These are phyloP conservation scores for Acheta domesticus DNA, from an alignment of 2,888 invertebrate genomes.

Conservation along the genomic window DNA sequence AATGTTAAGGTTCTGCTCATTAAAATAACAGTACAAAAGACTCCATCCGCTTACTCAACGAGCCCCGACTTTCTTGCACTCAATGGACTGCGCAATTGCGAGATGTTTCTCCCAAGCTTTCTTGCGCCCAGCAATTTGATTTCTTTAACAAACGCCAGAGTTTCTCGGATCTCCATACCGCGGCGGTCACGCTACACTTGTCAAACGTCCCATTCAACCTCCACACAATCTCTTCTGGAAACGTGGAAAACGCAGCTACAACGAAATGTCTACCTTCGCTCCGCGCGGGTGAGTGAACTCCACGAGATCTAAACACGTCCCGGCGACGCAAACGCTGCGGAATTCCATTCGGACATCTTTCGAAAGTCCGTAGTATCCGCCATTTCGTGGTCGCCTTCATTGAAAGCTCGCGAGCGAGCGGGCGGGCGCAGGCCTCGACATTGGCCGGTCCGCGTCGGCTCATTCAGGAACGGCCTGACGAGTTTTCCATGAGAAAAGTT, in stretches of 20 bases:
- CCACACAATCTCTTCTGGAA: background rate
- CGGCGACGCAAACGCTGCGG: too few relatives aligned
- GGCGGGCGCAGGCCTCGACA: too few relatives aligned
- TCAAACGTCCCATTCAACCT: background rate
- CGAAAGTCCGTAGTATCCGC: too few relatives aligned
- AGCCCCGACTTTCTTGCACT: background rate
- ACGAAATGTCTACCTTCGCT: background rate
- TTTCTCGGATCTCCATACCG: background rate
- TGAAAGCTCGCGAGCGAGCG: too few relatives aligned
- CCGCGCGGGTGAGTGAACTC: background rate
- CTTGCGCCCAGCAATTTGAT: background rate
- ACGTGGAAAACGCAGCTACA: background rate
- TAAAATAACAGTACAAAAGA: constrained; percentile 18
- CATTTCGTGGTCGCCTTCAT: too few relatives aligned
- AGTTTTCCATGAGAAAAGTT: too few relatives aligned
- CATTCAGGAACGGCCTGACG: too few relatives aligned
- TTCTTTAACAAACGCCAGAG: background rate
- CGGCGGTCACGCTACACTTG: constrained; percentile 9
- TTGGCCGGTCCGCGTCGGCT: too few relatives aligned
- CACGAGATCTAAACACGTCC: background rate
- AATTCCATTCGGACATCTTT: too few relatives aligned
- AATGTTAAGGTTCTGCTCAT: background rate
- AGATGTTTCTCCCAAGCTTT: background rate
- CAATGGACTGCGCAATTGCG: background rate
- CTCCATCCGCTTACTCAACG: background rate